Base-by-base conservation (phyloP, 1,140 invertebrate genomes). In the Dolichoris vasculosae region DNA sequence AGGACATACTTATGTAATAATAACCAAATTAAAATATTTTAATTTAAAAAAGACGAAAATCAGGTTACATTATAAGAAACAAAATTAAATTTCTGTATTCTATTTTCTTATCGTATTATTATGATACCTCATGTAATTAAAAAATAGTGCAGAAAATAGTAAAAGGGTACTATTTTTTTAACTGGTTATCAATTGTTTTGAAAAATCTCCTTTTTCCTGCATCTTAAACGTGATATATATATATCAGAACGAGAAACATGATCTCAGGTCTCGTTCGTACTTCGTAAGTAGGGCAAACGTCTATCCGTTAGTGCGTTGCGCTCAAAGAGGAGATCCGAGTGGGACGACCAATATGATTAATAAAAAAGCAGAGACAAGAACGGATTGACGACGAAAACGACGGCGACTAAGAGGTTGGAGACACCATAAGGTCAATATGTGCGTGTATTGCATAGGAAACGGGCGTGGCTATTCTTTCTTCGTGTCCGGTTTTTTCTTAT, bases 211-310 rank as follows among this genome's bases (percentile, higher is more conserved):
- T 63, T 43, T 87, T 32, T 48, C 82, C 48, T 67, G 30, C 67
- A 64, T 67, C 43, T 23, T 9, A 40, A 4, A 17, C 48, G 79
- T 81, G n/a, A 35, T 20, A 48, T 7, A 30, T 69, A 35, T 35
- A 51, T 43, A 35, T 30, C 26, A 46, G 9, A 59, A 23, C 69
- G 23, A 88, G 87, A 88, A 87, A 87, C 83, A 86, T 64, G 86
- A 86, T 86, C 73, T 84, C 83, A 55, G 51, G 55, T 86, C 71
- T 80, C 84, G 82, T 89, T 87, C 84, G 67, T 73, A 87, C 83
- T 86, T 85, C 71, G 87, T 87, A 89, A 89, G 87, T 89, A 80
- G 88, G 87, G 86, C 88, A 89, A 71, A 79, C 86, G 85, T 88
- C 88, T 87, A 87, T 87, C 87, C 75, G 77, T 59, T 78, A 78